A percentile compares a stretch with the other conserved stretches of the same genome.
Evolutionary conservation across 2,888 invertebrate genomes (phyloP).

Genomic region (Aplocera efformata): DNA sequence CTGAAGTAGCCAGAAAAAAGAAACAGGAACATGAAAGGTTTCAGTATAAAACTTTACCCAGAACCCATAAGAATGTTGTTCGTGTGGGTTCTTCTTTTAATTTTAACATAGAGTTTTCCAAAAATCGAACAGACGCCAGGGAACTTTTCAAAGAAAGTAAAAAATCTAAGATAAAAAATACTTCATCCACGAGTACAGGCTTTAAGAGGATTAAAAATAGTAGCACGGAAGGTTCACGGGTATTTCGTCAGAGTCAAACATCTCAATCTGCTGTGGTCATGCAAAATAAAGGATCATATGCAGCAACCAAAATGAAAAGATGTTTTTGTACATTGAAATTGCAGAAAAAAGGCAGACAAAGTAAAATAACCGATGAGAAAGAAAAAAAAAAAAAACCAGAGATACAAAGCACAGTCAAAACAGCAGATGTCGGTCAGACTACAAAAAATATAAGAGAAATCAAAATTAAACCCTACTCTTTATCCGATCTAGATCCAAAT

Average conservation of each 20-base stretch:
- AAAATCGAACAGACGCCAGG: slow-evolving; percentile 14
- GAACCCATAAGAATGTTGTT: slow-evolving; percentile 18
- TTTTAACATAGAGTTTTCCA: slow-evolving; percentile 39
- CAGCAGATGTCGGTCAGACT: slow-evolving; percentile 7
- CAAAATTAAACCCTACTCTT: slow-evolving; percentile 3
- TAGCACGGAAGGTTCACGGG: slow-evolving; percentile 4
- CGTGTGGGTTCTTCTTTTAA: slow-evolving; percentile 37
- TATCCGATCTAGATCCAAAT: slow-evolving; percentile 8
- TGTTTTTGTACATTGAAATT: slow-evolving; percentile 13
- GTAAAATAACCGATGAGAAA: slow-evolving; percentile 1
- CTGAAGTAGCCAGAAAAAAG: slow-evolving; percentile 3
- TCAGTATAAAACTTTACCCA: slow-evolving; percentile 8
- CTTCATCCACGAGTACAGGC: slow-evolving; percentile 5
- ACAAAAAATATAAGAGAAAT: no score
- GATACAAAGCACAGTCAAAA: slow-evolving; percentile 4
- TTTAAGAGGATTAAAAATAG: slow-evolving; percentile 3
- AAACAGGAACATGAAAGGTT: slow-evolving; percentile 2
- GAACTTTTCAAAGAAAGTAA: slow-evolving; percentile 1
- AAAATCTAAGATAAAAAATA: not conserved
- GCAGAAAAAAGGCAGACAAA: slow-evolving; percentile 19
- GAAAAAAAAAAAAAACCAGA: not conserved
- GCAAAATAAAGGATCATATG: slow-evolving; percentile 7
- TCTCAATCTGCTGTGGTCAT: slow-evolving; percentile 13
- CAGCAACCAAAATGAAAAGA: slow-evolving; percentile 3
- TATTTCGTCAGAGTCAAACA: not conserved